Evolutionary conservation across 2,113 vertebrate species (phyloP).

Genomic region (Tyrannus savana): DNA sequence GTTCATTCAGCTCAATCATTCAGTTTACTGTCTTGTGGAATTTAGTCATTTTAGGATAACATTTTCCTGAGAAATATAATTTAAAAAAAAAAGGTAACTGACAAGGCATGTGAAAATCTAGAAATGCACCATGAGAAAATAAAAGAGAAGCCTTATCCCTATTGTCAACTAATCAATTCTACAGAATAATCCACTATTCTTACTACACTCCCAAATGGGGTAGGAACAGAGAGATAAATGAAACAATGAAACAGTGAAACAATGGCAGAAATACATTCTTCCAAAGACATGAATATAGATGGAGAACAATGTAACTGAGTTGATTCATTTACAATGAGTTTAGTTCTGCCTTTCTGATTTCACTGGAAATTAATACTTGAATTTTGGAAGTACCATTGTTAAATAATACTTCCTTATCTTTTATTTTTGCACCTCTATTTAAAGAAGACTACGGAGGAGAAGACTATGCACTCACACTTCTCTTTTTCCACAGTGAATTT

Average conservation of each 20-base stretch:
- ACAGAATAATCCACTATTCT: neutral
- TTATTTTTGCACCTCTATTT: neutral
- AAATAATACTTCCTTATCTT: neutral
- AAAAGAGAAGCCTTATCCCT: neutral
- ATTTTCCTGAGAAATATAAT: constrained; percentile 21
- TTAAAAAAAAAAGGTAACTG: neutral
- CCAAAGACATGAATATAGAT: neutral
- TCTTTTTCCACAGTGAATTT: neutral
- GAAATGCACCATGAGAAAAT: constrained; percentile 8
- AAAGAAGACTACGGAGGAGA: neutral
- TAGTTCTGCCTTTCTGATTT: constrained; percentile 11
- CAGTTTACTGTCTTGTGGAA: constrained; percentile 25
- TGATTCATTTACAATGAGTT: neutral
- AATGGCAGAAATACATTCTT: neutral
- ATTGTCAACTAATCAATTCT: constrained; percentile 13
- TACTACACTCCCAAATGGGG: neutral
- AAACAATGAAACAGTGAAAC: constrained; percentile 17
- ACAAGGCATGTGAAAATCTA: neutral
- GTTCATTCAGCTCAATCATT: constrained; percentile 47
- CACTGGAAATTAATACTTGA: neutral
- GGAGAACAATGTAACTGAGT: constrained; percentile 12
- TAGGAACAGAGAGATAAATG: constrained; percentile 17
- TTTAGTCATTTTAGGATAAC: constrained; percentile 33
- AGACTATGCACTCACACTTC: neutral
- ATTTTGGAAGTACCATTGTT: neutral